These are phyloP conservation scores for Notechis scutatus DNA, from an alignment of 2,113 vertebrate species.

Conservation along the genomic window DNA sequence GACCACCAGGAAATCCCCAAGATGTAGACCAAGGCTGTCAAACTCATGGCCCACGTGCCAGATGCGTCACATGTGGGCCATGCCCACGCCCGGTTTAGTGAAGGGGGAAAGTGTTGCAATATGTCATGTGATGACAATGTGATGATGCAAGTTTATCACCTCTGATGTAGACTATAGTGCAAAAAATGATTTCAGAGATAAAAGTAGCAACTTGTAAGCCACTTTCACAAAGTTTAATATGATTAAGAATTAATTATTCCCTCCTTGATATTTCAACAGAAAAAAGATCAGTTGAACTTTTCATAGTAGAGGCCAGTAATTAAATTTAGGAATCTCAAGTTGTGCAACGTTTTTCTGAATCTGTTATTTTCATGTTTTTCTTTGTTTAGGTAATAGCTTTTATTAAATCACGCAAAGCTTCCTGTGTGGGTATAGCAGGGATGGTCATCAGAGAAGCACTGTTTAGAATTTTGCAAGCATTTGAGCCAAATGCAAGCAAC, in stretches of 20 bases:
- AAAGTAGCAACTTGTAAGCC: neutral
- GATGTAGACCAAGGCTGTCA: neutral
- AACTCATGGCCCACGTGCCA: no score
- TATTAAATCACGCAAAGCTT: slow-evolving; percentile 44
- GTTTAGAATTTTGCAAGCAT: slow-evolving; percentile 14
- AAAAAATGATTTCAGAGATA: neutral
- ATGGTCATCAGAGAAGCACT: slow-evolving; percentile 4
- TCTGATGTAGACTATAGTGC: neutral
- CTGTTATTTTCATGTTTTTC: slow-evolving; percentile 7
- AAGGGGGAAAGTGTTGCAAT: no score
- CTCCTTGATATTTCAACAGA: neutral
- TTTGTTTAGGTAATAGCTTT: slow-evolving; percentile 9
- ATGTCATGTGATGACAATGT: no score
- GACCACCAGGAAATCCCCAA: neutral
- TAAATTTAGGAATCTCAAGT: neutral
- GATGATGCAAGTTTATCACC: no score
- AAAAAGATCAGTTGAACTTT: slow-evolving; percentile 1
- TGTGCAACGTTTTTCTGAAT: slow-evolving; percentile 36
- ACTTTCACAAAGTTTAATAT: neutral
- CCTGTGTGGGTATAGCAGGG: slow-evolving; percentile 28
- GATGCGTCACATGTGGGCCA: no score
- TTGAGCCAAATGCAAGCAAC: slow-evolving; percentile 24
- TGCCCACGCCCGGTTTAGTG: no score
- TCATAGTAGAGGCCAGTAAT: neutral
- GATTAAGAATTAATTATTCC: neutral